A percentile compares a stretch with the other conserved stretches of the same genome.
phyloP scores from a whole-genome alignment of 2,888 invertebrate genomes.

The Epinotia nisella region DNA sequence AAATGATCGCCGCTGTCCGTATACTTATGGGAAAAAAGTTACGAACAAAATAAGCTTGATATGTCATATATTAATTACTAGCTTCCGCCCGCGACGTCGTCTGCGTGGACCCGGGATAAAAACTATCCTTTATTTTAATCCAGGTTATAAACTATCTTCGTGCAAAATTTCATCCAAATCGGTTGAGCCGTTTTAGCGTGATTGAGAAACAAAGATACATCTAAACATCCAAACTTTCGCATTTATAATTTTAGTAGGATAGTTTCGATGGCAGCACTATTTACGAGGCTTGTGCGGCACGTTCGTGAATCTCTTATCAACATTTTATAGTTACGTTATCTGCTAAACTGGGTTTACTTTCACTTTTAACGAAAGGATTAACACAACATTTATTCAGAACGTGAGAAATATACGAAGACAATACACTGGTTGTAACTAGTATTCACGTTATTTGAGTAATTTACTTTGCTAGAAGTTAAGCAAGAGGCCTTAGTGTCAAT shows the following conservation, averaged over 20 bases:
- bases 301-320: constrained; percentile 21
- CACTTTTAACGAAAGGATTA: constrained; percentile 19
- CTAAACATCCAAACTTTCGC: no score
- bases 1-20: not conserved
- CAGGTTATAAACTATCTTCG: no score
- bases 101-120: no score
- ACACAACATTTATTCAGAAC: constrained; percentile 22
- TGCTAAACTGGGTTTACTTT: constrained; percentile 34
- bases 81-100: no score
- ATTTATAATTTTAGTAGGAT: no score
- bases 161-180: no score
- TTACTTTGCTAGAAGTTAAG: not conserved
- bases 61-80: not conserved
- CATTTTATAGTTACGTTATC: constrained; percentile 23
- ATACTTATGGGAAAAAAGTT: not conserved
- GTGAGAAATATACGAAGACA: constrained; percentile 29
- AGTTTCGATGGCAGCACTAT: not conserved
- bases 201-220: no score
- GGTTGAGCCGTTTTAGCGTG: no score
- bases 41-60: not conserved
- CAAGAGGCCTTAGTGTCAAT: not conserved
- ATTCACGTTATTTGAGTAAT: not conserved
- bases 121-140: no score
- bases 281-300: constrained; percentile 7
- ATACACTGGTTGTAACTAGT: constrained; percentile 6